phyloP scores from a whole-genome alignment of 2,113 vertebrate genomes.

The Drymodes brunneopygia region DNA sequence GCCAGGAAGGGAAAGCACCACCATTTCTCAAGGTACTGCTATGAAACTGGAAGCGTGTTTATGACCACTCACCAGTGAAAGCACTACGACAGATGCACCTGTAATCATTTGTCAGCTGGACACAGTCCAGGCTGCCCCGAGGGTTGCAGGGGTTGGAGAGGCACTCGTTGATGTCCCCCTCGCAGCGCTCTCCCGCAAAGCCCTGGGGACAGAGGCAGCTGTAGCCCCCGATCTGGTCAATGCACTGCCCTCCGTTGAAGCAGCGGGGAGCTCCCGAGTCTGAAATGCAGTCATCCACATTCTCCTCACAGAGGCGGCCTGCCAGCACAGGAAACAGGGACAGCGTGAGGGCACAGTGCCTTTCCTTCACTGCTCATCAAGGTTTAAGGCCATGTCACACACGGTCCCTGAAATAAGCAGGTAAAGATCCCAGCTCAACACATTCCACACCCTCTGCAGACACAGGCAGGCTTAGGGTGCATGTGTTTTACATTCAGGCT shows the following conservation, averaged over 20 bases:
- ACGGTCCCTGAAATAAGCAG: neutral
- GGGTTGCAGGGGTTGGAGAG: slow-evolving; percentile 83
- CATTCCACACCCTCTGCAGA: neutral
- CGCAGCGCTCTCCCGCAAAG: slow-evolving; percentile 87
- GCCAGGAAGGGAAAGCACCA: neutral
- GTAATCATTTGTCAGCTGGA: slow-evolving; percentile 86
- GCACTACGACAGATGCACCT: slow-evolving; percentile 84
- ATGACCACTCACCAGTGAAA: slow-evolving; percentile 80
- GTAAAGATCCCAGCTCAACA: neutral
- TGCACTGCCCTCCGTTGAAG: slow-evolving; percentile 86
- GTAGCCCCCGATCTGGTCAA: slow-evolving; percentile 86
- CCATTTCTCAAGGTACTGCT: neutral
- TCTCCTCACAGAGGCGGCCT: slow-evolving; percentile 86
- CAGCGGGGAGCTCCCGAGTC: slow-evolving; percentile 75
- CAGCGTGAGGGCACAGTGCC: neutral
- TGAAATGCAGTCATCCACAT: slow-evolving; percentile 82
- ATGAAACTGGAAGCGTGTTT: neutral
- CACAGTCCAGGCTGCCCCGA: slow-evolving; percentile 86
- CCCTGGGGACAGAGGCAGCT: slow-evolving; percentile 84
- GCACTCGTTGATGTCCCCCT: slow-evolving; percentile 93
- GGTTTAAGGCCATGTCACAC: neutral
- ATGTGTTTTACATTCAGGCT: neutral
- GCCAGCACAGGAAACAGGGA: neutral
- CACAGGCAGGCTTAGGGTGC: neutral
- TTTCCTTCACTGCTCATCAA: neutral